Evolutionary conservation across 37 sponge, comb jelly and placozoan genomes (phyloP).

Genomic region (Aplysina aerophoba): DNA sequence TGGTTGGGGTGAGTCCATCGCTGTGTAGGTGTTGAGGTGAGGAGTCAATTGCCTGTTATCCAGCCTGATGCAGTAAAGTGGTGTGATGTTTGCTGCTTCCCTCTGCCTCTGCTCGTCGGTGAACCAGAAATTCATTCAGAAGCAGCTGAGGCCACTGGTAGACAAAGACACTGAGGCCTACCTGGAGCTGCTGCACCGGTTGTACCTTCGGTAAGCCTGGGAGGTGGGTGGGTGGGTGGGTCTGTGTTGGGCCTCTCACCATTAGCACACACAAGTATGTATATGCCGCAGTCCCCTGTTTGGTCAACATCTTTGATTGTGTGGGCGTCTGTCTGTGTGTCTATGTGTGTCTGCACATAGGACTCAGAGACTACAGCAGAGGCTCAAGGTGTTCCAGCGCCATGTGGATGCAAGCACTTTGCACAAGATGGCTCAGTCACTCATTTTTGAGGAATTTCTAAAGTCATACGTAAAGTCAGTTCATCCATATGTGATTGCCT

Average conservation of each 20-base stretch:
- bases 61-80: too few species aligned
- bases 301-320: too few species aligned
- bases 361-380: constrained; percentile 44
- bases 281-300: too few species aligned
- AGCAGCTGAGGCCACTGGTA: constrained; percentile 18
- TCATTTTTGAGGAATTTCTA: constrained; percentile 67
- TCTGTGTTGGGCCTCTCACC: too few species aligned
- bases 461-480: constrained; percentile 64
- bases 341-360: constrained; percentile 30
- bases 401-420: constrained; percentile 51
- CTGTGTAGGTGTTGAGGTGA: background rate
- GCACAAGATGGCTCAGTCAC: constrained; percentile 48
- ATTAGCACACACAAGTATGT: too few species aligned
- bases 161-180: constrained; percentile 14
- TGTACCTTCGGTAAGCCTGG: background rate
- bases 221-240: background rate
- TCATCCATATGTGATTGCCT: background rate
- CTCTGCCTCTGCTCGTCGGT: too few species aligned
- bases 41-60: too few species aligned
- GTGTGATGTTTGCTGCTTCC: background rate
- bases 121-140: constrained; percentile 46
- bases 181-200: background rate
- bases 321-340: background rate
- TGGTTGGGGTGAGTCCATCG: constrained; percentile 50
- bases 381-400: constrained; percentile 44